phyloP scores from a whole-genome alignment of 2,113 vertebrate species.

The Tachysurus fulvidraco region DNA sequence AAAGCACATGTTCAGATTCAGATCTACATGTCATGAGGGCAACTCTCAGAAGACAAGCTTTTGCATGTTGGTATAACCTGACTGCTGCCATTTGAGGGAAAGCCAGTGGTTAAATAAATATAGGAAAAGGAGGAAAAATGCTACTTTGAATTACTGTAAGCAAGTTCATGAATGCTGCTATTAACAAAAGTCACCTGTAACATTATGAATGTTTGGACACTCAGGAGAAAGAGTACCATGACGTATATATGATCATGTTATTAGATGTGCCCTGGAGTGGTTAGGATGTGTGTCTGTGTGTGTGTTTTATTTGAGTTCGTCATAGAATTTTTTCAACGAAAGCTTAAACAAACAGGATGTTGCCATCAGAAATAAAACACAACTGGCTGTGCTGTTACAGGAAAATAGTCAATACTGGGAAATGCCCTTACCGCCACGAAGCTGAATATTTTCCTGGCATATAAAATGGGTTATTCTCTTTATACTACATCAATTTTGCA shows the following conservation, averaged over 20 bases:
- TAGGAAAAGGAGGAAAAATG: conserved; percentile 2
- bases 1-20: conserved; percentile 24
- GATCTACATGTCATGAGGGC: conserved; percentile 17
- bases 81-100: conserved; percentile 2
- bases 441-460: neutral
- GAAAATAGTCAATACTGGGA: neutral
- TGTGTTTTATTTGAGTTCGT: neutral
- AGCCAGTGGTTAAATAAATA: conserved; percentile 32
- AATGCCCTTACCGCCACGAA: neutral
- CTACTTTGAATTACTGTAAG: conserved; percentile 38
- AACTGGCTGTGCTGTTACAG: no score
- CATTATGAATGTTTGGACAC: conserved; percentile 2
- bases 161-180: conserved; percentile 36
- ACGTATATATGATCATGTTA: neutral
- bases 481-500: neutral
- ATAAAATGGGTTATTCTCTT: neutral
- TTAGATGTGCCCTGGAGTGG: neutral
- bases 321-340: neutral
- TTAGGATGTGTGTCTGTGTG: neutral
- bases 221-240: neutral
- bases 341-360: neutral
- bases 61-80: conserved; percentile 26
- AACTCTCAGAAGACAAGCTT: neutral
- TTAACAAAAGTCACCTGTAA: conserved; percentile 36
- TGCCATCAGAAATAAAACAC: neutral